phyloP scores from a whole-genome alignment of 2,113 vertebrate genomes.

The Pteronura brasiliensis region DNA sequence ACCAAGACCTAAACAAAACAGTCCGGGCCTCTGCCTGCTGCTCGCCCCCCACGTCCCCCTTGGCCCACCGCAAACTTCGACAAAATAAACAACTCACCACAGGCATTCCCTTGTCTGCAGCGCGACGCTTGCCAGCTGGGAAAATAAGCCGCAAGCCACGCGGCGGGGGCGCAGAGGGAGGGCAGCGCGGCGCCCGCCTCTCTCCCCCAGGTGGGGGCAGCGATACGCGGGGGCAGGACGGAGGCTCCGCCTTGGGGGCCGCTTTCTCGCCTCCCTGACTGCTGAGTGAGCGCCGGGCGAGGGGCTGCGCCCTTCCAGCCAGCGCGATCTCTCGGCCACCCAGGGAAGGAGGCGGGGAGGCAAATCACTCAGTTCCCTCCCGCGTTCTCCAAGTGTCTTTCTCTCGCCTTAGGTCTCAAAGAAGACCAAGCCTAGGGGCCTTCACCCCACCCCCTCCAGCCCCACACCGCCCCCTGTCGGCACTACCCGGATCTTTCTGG shows the following conservation, averaged over 20 bases:
- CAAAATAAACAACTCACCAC: conserved; percentile 71
- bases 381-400: neutral
- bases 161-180: conserved; percentile 34
- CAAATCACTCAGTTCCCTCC: neutral
- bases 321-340: neutral
- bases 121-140: conserved; percentile 63
- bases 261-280: too few species aligned
- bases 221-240: neutral
- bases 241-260: neutral
- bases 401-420: neutral
- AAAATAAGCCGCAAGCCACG: conserved; percentile 75
- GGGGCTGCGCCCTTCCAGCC: neutral
- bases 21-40: conserved; percentile 42
- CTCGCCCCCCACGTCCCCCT: conserved; percentile 34
- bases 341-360: conserved; percentile 1
- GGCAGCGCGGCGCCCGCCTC: conserved; percentile 38
- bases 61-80: conserved; percentile 47
- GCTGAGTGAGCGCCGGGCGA: neutral
- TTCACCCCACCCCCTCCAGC: neutral
- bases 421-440: neutral
- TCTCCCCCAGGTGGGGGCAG: neutral
- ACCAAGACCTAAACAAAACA: conserved; percentile 60
- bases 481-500: neutral
- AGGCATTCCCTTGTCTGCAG: conserved; percentile 64
- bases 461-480: neutral